These are phyloP conservation scores for Sphaerophoria rueppellii DNA, from an alignment of 2,888 invertebrate species.

Conservation along the genomic window DNA sequence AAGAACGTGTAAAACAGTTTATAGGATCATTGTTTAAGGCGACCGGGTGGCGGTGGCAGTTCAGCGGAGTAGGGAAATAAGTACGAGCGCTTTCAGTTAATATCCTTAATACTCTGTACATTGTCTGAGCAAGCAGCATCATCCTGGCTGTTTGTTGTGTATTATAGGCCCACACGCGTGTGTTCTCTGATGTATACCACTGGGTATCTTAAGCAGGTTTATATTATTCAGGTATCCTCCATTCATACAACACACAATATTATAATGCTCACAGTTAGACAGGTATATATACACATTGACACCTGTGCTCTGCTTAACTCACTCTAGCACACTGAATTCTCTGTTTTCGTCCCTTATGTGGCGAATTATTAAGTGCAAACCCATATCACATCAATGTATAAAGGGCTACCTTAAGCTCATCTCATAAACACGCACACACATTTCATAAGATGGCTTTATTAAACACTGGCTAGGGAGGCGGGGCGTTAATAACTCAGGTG, in stretches of 20 bases:
- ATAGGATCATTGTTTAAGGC: slow-evolving; percentile 22
- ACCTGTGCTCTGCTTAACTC: slow-evolving; percentile 9
- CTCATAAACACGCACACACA: slow-evolving; percentile 16
- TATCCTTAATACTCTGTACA: slow-evolving; percentile 68
- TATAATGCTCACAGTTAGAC: background rate
- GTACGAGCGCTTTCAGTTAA: slow-evolving; percentile 56
- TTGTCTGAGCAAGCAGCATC: slow-evolving; percentile 38
- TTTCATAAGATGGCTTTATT: slow-evolving; percentile 57
- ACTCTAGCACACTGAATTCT: slow-evolving; percentile 1
- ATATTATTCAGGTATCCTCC: slow-evolving; percentile 60
- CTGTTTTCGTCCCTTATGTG: slow-evolving; percentile 51
- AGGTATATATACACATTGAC: slow-evolving; percentile 6
- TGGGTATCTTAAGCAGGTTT: slow-evolving; percentile 61
- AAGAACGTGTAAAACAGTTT: slow-evolving; percentile 40
- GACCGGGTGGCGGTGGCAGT: background rate
- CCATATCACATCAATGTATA: slow-evolving; percentile 17
- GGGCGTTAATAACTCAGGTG: slow-evolving; percentile 72
- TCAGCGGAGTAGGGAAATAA: background rate
- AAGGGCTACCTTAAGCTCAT: slow-evolving; percentile 16
- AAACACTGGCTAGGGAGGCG: slow-evolving; percentile 7
- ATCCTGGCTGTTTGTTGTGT: slow-evolving; percentile 31
- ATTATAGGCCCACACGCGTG: slow-evolving; percentile 61
- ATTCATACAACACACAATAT: slow-evolving; percentile 44
- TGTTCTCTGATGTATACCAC: slow-evolving; percentile 24
- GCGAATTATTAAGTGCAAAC: slow-evolving; percentile 71